phyloP scores from a whole-genome alignment of 2,888 invertebrate species.

The Drosophila kambysellisi region DNA sequence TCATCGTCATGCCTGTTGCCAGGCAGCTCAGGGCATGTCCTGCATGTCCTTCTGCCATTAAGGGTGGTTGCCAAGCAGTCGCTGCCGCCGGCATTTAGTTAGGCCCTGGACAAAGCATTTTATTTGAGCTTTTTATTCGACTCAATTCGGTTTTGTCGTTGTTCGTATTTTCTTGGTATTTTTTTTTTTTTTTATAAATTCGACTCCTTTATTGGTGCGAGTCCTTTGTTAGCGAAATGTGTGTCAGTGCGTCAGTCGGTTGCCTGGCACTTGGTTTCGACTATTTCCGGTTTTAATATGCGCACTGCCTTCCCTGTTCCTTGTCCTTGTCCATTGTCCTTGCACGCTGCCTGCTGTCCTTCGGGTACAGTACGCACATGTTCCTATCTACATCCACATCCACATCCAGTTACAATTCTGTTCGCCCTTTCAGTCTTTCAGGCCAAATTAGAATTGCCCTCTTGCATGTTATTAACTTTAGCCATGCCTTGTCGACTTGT shows the following conservation, averaged over 20 bases:
- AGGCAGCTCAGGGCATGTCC: slow-evolving; percentile 64
- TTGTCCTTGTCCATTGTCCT: slow-evolving; percentile 43
- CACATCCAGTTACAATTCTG: slow-evolving; percentile 37
- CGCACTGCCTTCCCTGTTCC: slow-evolving; percentile 63
- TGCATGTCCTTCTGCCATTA: slow-evolving; percentile 77
- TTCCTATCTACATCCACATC: slow-evolving; percentile 36
- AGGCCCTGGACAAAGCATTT: slow-evolving; percentile 77
- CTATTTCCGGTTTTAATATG: slow-evolving; percentile 80
- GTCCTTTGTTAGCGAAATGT: slow-evolving; percentile 78
- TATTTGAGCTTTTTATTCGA: slow-evolving; percentile 79
- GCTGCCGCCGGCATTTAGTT: slow-evolving; percentile 72
- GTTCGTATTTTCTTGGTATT: slow-evolving; percentile 5
- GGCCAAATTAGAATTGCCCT: slow-evolving; percentile 7
- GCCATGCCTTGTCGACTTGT: slow-evolving; percentile 68
- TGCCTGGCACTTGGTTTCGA: slow-evolving; percentile 78
- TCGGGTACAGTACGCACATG: slow-evolving; percentile 74
- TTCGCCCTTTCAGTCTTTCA: slow-evolving; percentile 20
- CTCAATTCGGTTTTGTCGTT: slow-evolving; percentile 52
- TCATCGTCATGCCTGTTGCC: slow-evolving; percentile 68
- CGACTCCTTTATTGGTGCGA: slow-evolving; percentile 46
- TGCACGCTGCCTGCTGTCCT: slow-evolving; percentile 30
- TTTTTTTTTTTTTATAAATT: slow-evolving; percentile 42
- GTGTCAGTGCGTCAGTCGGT: slow-evolving; percentile 81
- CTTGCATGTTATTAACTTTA: slow-evolving; percentile 72
- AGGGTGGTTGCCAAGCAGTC: slow-evolving; percentile 64